These are phyloP conservation scores for Bergia sp. DNA, from an alignment of 92 coral and sea anemone genomes.

Conservation along the genomic window DNA sequence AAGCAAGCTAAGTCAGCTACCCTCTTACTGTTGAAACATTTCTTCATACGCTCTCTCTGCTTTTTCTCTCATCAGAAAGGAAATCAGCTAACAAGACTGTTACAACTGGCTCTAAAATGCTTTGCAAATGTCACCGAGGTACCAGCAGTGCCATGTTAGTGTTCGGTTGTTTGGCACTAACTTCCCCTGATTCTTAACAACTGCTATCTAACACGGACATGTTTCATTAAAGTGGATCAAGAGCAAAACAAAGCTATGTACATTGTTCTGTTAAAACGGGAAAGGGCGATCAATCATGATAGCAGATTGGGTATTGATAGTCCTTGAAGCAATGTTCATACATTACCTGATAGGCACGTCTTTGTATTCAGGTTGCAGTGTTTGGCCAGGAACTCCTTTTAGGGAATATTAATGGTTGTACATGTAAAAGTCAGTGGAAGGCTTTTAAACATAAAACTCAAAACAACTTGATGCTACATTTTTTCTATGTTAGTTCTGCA, in stretches of 20 bases:
- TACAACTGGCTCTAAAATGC: too few relatives aligned
- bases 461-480: background rate
- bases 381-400: constrained; percentile 78
- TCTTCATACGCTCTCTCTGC: too few relatives aligned
- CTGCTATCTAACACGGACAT: background rate
- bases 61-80: too few relatives aligned
- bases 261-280: too few relatives aligned
- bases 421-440: too few relatives aligned
- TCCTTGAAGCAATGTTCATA: background rate
- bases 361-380: constrained; percentile 84
- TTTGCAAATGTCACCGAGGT: background rate
- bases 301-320: background rate
- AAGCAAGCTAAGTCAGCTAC: too few relatives aligned
- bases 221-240: background rate
- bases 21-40: too few relatives aligned
- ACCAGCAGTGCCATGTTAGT: background rate
- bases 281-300: background rate
- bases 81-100: too few relatives aligned
- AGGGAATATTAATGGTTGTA: background rate
- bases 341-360: constrained; percentile 92
- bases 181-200: background rate
- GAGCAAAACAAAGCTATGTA: background rate
- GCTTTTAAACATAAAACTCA: background rate
- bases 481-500: background rate
- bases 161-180: background rate